Percentiles rank a stretch among this genome's conserved stretches.
Evolutionary conservation across 2,113 vertebrate species (phyloP).

Genomic region (Gymnogyps californianus): DNA sequence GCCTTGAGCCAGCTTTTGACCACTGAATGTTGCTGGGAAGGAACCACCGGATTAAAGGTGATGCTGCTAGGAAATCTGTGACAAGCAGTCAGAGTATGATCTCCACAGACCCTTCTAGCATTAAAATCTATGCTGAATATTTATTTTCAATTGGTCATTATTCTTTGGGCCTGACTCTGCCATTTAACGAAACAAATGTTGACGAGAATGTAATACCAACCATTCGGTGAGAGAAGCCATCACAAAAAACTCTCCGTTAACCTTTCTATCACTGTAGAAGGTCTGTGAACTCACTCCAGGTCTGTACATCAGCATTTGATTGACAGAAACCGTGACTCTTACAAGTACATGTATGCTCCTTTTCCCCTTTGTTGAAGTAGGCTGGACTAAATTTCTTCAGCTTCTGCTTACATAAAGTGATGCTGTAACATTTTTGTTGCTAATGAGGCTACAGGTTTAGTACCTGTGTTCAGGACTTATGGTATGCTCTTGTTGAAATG

Average conservation of each 20-base stretch:
- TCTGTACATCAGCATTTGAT: background rate
- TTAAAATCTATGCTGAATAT: background rate
- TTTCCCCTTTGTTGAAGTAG: background rate
- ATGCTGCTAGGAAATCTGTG: background rate
- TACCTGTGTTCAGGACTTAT: background rate
- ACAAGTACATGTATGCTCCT: background rate
- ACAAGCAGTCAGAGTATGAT: background rate
- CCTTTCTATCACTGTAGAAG: background rate
- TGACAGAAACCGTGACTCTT: background rate
- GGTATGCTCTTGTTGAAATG: background rate
- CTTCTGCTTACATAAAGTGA: background rate
- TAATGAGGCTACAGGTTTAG: background rate
- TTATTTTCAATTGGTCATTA: background rate
- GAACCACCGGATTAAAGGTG: background rate
- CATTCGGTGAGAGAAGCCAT: background rate
- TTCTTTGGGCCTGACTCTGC: background rate
- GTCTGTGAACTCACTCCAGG: background rate
- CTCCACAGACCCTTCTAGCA: background rate
- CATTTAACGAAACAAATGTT: background rate
- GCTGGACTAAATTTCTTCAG: background rate
- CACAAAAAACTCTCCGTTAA: background rate
- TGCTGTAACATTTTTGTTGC: background rate
- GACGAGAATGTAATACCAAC: background rate
- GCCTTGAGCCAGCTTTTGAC: background rate
- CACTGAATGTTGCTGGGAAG: background rate